A percentile compares a stretch with the other conserved stretches of the same genome.
phyloP scores from a whole-genome alignment of 1,140 invertebrate species.

The Drosophila nebulosa region DNA sequence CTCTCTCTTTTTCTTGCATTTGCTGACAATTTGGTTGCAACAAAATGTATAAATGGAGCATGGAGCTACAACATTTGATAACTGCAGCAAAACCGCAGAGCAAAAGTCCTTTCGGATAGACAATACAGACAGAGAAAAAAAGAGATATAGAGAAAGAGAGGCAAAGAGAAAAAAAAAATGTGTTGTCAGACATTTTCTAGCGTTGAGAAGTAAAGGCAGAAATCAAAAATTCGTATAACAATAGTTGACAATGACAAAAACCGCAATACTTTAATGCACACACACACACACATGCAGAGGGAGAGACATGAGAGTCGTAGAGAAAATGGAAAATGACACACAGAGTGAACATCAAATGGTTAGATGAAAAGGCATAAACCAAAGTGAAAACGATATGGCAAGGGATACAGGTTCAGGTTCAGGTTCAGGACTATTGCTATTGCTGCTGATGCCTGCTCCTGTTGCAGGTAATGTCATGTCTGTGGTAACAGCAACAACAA shows the following conservation, averaged over 20 bases:
- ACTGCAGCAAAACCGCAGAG: slow-evolving; percentile 4
- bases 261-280: slow-evolving; percentile 55
- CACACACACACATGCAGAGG: slow-evolving; percentile 12
- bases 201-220: slow-evolving; percentile 6
- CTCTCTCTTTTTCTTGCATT: too few species aligned
- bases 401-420: not conserved
- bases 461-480: slow-evolving; percentile 31
- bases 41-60: not conserved
- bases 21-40: not conserved
- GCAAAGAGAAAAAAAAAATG: not conserved
- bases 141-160: not conserved
- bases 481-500: slow-evolving; percentile 43
- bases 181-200: slow-evolving; percentile 6
- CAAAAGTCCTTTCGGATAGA: not conserved
- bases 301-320: not conserved
- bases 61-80: slow-evolving; percentile 1
- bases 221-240: slow-evolving; percentile 60
- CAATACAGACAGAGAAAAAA: not conserved
- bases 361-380: slow-evolving; percentile 51
- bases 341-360: slow-evolving; percentile 31
- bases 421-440: not conserved
- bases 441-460: slow-evolving; percentile 8
- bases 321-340: not conserved
- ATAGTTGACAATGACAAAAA: slow-evolving; percentile 60
- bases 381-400: slow-evolving; percentile 36